A percentile compares a stretch with the other conserved stretches of the same genome.
Conservation (phyloP, 2,113 vertebrate genomes). For the Hiodon tergisus region DNA sequence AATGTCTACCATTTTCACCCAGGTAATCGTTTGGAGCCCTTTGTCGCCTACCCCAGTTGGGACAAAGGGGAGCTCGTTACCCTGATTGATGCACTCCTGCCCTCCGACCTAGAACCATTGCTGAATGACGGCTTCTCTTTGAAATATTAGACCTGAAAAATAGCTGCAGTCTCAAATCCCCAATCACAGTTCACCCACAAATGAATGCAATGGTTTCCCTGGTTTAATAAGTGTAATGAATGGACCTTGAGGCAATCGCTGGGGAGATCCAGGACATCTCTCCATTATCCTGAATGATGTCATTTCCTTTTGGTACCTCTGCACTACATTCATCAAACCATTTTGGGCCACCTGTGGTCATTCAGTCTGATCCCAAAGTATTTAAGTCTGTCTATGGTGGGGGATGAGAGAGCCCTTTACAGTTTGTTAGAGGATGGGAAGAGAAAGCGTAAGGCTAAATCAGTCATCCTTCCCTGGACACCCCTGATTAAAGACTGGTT, state of each 20-base stretch:
- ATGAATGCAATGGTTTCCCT: not conserved
- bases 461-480: too few species aligned
- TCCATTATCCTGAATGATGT: not conserved
- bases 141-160: conserved; percentile 1
- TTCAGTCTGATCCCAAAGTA: not conserved
- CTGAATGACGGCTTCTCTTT: not conserved
- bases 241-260: not conserved
- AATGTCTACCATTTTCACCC: not conserved
- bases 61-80: conserved; percentile 6
- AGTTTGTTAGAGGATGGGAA: too few species aligned
- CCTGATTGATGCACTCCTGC: not conserved
- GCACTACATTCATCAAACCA: too few species aligned
- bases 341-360: not conserved
- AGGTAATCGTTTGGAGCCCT: conserved; percentile 4
- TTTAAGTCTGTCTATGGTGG: not conserved
- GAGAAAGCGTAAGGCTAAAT: too few species aligned
- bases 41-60: not conserved
- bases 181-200: not conserved
- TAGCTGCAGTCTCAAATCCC: not conserved
- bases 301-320: not conserved
- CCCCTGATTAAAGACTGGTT: too few species aligned
- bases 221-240: not conserved
- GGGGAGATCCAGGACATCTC: not conserved
- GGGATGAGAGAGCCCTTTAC: too few species aligned
- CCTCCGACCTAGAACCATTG: not conserved